Evolutionary conservation across 2,113 vertebrate genomes (phyloP).

Genomic region (Rhagologus leucostigma): DNA sequence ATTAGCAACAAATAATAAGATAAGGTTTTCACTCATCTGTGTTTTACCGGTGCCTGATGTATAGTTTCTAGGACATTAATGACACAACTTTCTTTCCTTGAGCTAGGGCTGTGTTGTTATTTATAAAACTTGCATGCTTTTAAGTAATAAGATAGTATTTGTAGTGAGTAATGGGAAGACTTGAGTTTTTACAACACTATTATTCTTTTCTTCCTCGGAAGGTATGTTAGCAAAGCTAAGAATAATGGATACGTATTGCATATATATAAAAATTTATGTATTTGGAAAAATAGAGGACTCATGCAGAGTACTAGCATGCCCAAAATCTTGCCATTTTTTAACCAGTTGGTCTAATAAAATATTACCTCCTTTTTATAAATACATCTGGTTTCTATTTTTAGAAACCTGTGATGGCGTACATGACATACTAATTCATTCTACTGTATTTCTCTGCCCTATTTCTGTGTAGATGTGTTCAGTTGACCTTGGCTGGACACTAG

Average conservation of each 20-base stretch:
- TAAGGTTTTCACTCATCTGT: not conserved
- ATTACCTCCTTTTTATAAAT: not conserved
- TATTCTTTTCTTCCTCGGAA: not conserved
- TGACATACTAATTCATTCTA: not conserved
- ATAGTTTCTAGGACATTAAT: not conserved
- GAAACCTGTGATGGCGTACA: not conserved
- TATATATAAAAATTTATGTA: not conserved
- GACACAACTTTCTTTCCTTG: not conserved
- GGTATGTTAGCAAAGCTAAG: not conserved
- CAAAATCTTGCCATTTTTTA: not conserved
- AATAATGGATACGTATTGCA: not conserved
- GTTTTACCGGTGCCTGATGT: not conserved
- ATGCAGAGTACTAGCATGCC: not conserved
- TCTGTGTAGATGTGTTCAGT: rapidly evolving
- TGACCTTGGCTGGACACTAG: not conserved
- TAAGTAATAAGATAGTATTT: not conserved
- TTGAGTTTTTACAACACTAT: not conserved
- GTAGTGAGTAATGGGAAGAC: not conserved
- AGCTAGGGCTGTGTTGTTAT: not conserved
- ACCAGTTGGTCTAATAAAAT: not conserved
- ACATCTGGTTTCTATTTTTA: not conserved
- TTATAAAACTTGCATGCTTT: not conserved
- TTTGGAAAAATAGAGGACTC: not conserved
- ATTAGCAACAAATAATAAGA: not conserved
- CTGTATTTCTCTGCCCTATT: not conserved